Evolutionary conservation across 92 coral and sea anemone species (phyloP).

Genomic region (Desmophyllum pertusum): DNA sequence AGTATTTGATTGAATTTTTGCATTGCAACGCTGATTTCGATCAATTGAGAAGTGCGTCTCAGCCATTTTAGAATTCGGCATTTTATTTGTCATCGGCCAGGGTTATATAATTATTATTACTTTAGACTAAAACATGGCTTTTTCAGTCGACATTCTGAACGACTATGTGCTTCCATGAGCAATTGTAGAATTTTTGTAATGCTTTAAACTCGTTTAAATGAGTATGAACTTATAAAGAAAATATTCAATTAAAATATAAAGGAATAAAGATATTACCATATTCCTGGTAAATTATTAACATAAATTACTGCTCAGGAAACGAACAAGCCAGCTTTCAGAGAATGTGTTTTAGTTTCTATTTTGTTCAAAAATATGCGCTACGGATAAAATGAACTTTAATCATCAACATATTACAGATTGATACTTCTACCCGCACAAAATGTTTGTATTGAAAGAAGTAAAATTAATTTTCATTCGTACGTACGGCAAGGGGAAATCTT

Average conservation of each 20-base stretch:
- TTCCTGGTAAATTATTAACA: too few relatives aligned
- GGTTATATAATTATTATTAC: background rate
- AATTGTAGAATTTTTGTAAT: too few relatives aligned
- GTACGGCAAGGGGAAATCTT: background rate
- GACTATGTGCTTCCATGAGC: too few relatives aligned
- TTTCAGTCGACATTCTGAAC: too few relatives aligned
- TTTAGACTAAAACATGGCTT: background rate
- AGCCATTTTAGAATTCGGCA: background rate
- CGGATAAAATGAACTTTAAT: background rate
- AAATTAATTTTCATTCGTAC: background rate
- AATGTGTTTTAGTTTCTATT: background rate
- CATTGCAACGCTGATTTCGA: background rate
- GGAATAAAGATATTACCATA: background rate
- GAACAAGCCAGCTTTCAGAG: background rate
- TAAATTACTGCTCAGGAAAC: background rate
- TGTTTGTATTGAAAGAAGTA: background rate
- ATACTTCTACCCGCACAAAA: background rate
- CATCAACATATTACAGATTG: background rate
- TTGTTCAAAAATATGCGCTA: background rate
- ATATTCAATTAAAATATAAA: too few relatives aligned
- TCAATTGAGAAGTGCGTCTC: background rate
- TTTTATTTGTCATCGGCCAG: background rate
- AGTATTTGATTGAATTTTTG: background rate
- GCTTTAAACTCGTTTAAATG: background rate
- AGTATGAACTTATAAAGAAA: background rate